Evolutionary conservation across 2,888 invertebrate species (phyloP), one percentile per base, ranked within the genome.

Genomic region (Clivina fossor): DNA sequence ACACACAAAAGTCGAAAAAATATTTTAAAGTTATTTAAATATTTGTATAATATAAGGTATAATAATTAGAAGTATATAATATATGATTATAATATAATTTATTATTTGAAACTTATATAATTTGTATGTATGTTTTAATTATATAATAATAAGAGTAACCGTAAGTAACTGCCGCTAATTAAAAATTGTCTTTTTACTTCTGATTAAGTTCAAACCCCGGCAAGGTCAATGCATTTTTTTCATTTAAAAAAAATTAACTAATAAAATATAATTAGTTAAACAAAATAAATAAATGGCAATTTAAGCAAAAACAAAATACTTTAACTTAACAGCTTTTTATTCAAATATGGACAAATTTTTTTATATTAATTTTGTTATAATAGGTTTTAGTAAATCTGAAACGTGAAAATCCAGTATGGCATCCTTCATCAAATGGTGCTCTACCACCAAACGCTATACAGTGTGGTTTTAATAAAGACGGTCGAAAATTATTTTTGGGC

Each of bases 391-490:
- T 47, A n/a, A 47, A 47, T 4, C 33, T 16, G 13, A 15, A 2
- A 1, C 13, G 37, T 5, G 37, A 37, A 15, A 4, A 11, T 4
- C 33, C 33, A 3, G 2, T n/a, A 5, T 47, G 47, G 47, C 22
- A 18, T 2, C 13, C 16, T 8, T 19, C 16, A 4, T 15, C 22
- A 8, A 16, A 47, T n/a, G 47, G 47, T 5, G 20, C 20, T 4
- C 13, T 47, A n/a, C 47, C 47, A 4, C 22, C 16, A 2, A 47
- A 47, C 13, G 47, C 47, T n/a, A 9, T 47, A 9, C 47, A 47
- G 20, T 47, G 47, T n/a, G 47, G 47, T 1, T 47, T 20, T 28
- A 47, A 47, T 19, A 47, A 47, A 13, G 33, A 47, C 7, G 47
- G 47, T 4, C 11, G 22, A 13, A 47, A 47, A 18, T 33, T 47